Base-by-base conservation (phyloP, 2,113 vertebrate species). In the Neolamprologus cancellatus region DNA sequence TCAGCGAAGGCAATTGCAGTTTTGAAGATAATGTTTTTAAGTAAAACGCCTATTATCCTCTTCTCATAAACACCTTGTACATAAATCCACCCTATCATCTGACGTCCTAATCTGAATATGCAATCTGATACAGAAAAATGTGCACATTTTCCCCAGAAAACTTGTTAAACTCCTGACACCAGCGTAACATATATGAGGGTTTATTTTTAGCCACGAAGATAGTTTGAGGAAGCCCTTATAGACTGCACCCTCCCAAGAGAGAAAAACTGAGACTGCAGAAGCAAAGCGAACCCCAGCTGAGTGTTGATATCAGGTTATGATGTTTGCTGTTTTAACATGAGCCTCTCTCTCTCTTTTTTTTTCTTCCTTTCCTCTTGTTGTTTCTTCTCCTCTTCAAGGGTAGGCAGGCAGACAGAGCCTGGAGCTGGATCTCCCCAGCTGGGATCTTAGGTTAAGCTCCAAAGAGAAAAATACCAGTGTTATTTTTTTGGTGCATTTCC, bases 271-370 rank as follows among this genome's bases (percentile, higher is more conserved):
- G 88, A 86, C 82, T n/a, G 86, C 88, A 91, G 88, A 93, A 93
- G 91, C 82, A 79, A 82, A 92, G 88, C 61, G 76, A 89, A 88
- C 90, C 89, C 90, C 88, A 91, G 91, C 89, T 84, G 92, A 93
- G 92, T 89, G 91, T 93, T 81, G 87, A 94, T 94, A 94, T 95
- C 92, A 94, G 91, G 92, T 95, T 95, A 91, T 93, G 84, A 91
- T 96, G 94, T 96, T 96, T 95, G 94, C 89, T 96, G 89, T 96
- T 95, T 95, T 93, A 94, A 94, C 91, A 91, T 91, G 82, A 88
- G 89, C 84, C 88, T 90, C 83, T 90, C 18, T 64, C 30, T 66
- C 61, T 84, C 9, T n/a, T 84, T 88, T 85, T 85, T 87, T 92
- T 84, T 85, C 86, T 85, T 86, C 90, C 80, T 87, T 83, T 66